Conservation (phyloP, 2,888 invertebrate genomes). For the Salticus scenicus region DNA sequence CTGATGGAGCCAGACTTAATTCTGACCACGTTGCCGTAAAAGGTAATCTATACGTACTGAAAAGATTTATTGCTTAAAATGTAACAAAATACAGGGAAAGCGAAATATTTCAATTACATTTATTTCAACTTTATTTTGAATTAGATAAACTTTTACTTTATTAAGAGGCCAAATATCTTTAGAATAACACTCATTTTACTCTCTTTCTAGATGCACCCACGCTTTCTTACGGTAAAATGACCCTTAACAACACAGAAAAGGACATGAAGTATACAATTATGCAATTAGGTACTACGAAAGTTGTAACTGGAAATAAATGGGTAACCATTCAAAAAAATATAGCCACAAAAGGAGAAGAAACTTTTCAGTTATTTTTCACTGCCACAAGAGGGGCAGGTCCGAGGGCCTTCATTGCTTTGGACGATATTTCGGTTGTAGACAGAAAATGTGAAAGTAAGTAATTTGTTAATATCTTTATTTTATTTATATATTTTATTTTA, state of each 20-base stretch:
- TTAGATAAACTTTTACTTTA: no score
- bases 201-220: conserved; percentile 29
- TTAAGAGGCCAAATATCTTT: no score
- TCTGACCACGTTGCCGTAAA: no score
- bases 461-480: no score
- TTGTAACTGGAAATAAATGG: conserved; percentile 33
- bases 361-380: conserved; percentile 43
- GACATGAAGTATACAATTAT: conserved; percentile 36
- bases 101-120: no score
- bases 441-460: conserved; percentile 37
- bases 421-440: conserved; percentile 43
- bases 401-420: conserved; percentile 43
- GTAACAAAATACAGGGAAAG: no score
- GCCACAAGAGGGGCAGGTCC: conserved; percentile 33
- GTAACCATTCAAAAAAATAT: neutral
- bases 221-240: conserved; percentile 32
- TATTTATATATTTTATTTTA: no score
- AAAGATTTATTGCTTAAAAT: no score
- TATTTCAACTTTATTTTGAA: no score
- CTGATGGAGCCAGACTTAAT: no score
- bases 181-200: no score
- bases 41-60: no score
- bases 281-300: neutral
- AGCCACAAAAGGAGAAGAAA: conserved; percentile 1
- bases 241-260: conserved; percentile 31